A percentile compares a stretch with the other conserved stretches of the same genome.
Evolutionary conservation across 2,797 vertebrate species (phyloP).

Genomic region (Linurgus olivaceus): DNA sequence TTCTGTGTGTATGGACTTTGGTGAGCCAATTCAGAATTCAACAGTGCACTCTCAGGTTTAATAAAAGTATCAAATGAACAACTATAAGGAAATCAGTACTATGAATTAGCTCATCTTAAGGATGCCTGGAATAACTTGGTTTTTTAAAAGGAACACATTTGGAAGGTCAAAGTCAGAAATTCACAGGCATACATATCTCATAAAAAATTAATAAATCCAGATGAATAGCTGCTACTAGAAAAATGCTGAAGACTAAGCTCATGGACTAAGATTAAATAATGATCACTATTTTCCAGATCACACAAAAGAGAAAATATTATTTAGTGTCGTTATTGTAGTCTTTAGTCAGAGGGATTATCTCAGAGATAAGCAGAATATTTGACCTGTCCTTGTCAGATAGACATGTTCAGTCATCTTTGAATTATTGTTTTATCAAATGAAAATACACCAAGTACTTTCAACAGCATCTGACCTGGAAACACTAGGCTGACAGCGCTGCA

Average conservation of each 20-base stretch:
- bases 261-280: background rate
- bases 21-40: background rate
- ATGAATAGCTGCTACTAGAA: background rate
- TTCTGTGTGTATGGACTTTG: background rate
- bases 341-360: background rate
- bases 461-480: constrained; percentile 19
- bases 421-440: constrained; percentile 33
- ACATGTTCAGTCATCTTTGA: constrained; percentile 25
- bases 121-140: background rate
- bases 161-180: background rate
- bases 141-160: background rate
- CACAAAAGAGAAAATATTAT: background rate
- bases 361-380: background rate
- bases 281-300: background rate
- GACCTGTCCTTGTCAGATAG: background rate
- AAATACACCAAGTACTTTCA: background rate
- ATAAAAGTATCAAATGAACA: background rate
- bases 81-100: background rate
- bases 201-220: background rate
- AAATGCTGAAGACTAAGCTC: background rate
- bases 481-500: background rate
- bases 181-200: background rate
- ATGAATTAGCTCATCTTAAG: background rate
- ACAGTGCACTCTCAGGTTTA: background rate
- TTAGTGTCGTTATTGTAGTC: background rate